A percentile compares a stretch with the other conserved stretches of the same genome.
Evolutionary conservation across 2,797 vertebrate species (phyloP).

Genomic region (Ceryle rudis): DNA sequence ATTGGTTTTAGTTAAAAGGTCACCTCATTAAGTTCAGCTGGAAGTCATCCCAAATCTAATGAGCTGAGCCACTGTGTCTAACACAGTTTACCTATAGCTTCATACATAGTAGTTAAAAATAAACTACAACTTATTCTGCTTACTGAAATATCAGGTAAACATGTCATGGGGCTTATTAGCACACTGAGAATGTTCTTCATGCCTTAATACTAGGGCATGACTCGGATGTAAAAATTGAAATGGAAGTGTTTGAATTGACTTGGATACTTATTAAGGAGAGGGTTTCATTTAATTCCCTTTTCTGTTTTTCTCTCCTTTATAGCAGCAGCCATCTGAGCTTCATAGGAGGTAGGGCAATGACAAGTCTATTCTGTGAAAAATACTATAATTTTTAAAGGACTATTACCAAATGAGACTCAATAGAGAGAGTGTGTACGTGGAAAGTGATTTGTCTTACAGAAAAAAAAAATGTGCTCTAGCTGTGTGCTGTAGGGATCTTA

Average conservation of each 20-base stretch:
- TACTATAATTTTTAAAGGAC: slow-evolving; percentile 66
- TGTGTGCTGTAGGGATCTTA: not conserved
- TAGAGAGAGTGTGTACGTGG: slow-evolving; percentile 48
- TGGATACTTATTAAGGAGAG: slow-evolving; percentile 66
- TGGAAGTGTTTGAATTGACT: slow-evolving; percentile 68
- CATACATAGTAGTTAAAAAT: slow-evolving; percentile 26
- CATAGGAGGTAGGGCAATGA: slow-evolving; percentile 52
- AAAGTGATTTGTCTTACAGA: slow-evolving; percentile 36
- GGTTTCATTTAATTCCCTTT: slow-evolving; percentile 50
- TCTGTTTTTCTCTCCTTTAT: slow-evolving; percentile 38
- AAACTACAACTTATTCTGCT: slow-evolving; percentile 7
- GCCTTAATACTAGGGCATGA: slow-evolving; percentile 58
- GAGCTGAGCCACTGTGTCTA: not conserved
- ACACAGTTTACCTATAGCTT: not conserved
- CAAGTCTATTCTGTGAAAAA: slow-evolving; percentile 56
- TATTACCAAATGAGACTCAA: slow-evolving; percentile 56
- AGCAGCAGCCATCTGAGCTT: slow-evolving; percentile 58
- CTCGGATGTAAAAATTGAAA: slow-evolving; percentile 66
- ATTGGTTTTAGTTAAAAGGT: not conserved
- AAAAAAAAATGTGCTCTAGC: not conserved
- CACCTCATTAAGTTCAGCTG: not conserved
- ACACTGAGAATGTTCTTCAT: slow-evolving; percentile 55
- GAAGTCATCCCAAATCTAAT: slow-evolving; percentile 1
- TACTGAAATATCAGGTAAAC: slow-evolving; percentile 35
- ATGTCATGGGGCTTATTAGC: slow-evolving; percentile 59